Percentiles rank a stretch among this genome's conserved stretches.
phyloP scores from a whole-genome alignment of 1,140 invertebrate genomes.

The Heliothis subflexa region DNA sequence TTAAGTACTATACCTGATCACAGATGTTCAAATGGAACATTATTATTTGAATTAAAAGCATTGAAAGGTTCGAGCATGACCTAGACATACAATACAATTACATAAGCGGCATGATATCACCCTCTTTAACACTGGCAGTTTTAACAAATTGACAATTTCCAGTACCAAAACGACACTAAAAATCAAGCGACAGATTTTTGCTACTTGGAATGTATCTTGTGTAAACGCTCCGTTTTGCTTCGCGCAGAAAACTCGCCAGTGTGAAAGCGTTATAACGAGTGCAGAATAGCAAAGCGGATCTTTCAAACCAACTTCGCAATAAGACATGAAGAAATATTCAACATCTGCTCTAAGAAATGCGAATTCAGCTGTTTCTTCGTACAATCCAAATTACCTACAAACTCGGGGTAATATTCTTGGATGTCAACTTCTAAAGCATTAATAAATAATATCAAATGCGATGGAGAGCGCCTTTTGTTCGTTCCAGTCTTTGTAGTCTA shows the following conservation, averaged over 20 bases:
- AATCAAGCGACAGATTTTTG: no score
- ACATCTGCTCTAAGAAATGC: not conserved
- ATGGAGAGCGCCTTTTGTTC: slow-evolving; percentile 41
- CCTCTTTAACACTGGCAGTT: slow-evolving; percentile 1
- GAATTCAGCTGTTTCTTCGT: not conserved
- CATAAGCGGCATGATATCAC: not conserved
- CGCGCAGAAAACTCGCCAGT: no score
- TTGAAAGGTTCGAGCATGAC: not conserved
- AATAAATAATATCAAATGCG: slow-evolving; percentile 49
- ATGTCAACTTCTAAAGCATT: slow-evolving; percentile 41
- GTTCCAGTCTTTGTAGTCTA: slow-evolving; percentile 48
- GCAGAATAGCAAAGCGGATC: no score
- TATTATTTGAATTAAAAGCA: not conserved
- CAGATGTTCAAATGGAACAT: not conserved
- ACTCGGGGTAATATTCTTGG: slow-evolving; percentile 11
- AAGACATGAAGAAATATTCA: slow-evolving; percentile 7
- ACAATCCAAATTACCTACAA: slow-evolving; percentile 10
- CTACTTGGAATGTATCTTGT: no score
- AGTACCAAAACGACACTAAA: no score
- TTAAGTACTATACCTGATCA: not conserved
- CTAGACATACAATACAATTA: not conserved
- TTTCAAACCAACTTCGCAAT: not conserved
- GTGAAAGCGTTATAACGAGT: no score
- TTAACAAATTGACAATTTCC: no score
- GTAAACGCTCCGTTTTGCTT: no score